Base-by-base conservation (phyloP, 2,888 invertebrate genomes). In the Cryptocheilus praepositus region DNA sequence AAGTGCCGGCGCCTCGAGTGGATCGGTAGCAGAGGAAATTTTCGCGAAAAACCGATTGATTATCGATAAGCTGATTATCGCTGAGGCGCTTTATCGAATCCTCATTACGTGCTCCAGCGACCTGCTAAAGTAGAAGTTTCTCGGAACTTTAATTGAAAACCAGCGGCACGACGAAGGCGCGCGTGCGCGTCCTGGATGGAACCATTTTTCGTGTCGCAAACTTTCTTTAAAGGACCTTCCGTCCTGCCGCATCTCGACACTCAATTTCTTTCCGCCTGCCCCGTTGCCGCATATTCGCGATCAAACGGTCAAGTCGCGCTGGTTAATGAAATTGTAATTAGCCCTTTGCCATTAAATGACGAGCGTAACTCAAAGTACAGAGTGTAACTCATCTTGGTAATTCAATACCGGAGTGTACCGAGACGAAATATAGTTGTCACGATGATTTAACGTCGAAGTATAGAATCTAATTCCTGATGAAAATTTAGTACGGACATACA, bases 131-230 rank as follows among this genome's bases (percentile, higher is more conserved):
- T 72, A 76, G 65, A 77, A 80, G 77, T 80, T 81, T 73, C 68
- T 63, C 74, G 70, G 61, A 65, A 76, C 73, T 78, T 81, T 81
- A 82, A 83, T 83, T 81, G 79, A 82, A 83, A 83, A 77, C 73
- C 73, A 36, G 67, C 64, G 36, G 15, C 43, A 19, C 45, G 15
- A 43, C 60, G 54, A 22, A 45, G 61, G 61, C 44, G 61, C 25
- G 28, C 51, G 25, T 53, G 36, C 36, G 36, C 36, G 1, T n/a
- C 18, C 36, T 45, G 21, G 7, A 45, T 68, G 59, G 49, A 77
- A 72, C 65, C 67, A 78, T 80, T 81, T 79, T 76, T 76, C 71
- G 70, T 76, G 73, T 76, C 70, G 54, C 49, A 52, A 76, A 71
- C 64, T 61, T 73, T 44, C 54, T 62, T 67, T 67, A 58, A 74